Percentiles rank a stretch among this genome's conserved stretches.
phyloP scores from a whole-genome alignment of 1,140 invertebrate species.

The Eurosta solidaginis region DNA sequence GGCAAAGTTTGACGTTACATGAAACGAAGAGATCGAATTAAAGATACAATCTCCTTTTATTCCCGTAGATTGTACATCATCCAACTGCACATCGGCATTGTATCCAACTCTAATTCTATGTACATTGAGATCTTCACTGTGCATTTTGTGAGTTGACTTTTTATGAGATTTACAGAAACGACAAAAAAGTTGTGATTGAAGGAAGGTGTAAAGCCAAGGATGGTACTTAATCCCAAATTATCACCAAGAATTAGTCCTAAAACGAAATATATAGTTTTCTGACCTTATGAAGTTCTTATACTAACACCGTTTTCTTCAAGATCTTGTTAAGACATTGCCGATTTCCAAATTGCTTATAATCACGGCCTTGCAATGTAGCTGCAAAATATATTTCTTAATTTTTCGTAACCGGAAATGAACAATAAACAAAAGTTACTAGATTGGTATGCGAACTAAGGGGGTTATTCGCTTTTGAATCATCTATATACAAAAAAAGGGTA shows the following conservation, averaged over 20 bases:
- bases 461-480: no score
- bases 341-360: no score
- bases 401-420: no score
- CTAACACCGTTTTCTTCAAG: slow-evolving; percentile 42
- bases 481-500: no score
- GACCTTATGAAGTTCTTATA: no score
- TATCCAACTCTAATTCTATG: background rate
- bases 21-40: slow-evolving; percentile 40
- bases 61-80: slow-evolving; percentile 37
- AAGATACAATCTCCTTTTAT: slow-evolving; percentile 37
- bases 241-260: no score
- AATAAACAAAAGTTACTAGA: no score
- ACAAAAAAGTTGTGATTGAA: slow-evolving; percentile 46
- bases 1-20: slow-evolving; percentile 42
- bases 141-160: background rate
- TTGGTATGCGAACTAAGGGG: no score
- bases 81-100: no score
- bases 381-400: no score
- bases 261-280: slow-evolving; percentile 41
- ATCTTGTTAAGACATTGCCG: slow-evolving; percentile 29
- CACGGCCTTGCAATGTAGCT: no score
- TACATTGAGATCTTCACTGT: background rate
- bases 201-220: slow-evolving; percentile 46
- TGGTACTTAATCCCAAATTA: no score
- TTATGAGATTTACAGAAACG: slow-evolving; percentile 44